phyloP scores from a whole-genome alignment of 1,140 invertebrate genomes.

The Zaprionus nigranus region DNA sequence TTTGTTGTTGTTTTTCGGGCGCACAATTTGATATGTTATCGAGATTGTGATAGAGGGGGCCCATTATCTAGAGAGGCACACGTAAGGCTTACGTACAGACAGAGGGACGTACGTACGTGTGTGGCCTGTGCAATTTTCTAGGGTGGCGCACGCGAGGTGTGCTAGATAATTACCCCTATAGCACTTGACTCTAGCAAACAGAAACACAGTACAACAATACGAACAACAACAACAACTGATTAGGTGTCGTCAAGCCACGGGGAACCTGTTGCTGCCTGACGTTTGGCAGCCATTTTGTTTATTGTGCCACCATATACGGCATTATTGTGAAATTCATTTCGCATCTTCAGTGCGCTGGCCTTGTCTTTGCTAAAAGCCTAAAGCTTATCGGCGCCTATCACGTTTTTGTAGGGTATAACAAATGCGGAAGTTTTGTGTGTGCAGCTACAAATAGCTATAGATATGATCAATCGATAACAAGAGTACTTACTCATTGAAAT shows the following conservation, averaged over 20 bases:
- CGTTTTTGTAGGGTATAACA: constrained; percentile 7
- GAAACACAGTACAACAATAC: background rate
- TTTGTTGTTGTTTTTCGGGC: constrained; percentile 49
- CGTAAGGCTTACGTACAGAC: background rate
- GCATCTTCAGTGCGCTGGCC: constrained; percentile 50
- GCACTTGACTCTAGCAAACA: background rate
- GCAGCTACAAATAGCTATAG: background rate
- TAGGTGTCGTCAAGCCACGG: constrained; percentile 26
- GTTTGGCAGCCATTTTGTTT: constrained; percentile 57
- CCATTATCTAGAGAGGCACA: constrained; percentile 53
- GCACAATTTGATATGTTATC: constrained; percentile 56
- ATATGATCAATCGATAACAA: background rate
- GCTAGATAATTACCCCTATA: background rate
- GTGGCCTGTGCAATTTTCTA: constrained; percentile 17
- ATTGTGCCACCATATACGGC: constrained; percentile 26
- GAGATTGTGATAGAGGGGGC: constrained; percentile 42
- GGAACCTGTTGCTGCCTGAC: constrained; percentile 54
- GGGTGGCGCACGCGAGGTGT: constrained; percentile 1
- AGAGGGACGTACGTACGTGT: background rate
- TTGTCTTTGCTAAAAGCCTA: background rate
- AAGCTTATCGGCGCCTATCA: constrained; percentile 31
- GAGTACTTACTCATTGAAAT: background rate
- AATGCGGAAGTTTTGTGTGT: constrained; percentile 17
- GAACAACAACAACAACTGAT: constrained; percentile 52
- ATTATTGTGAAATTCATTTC: constrained; percentile 70